Evolutionary conservation across 2,113 vertebrate genomes (phyloP), one percentile per base, ranked within the genome.

Genomic region (Notarius lentiginosus): DNA sequence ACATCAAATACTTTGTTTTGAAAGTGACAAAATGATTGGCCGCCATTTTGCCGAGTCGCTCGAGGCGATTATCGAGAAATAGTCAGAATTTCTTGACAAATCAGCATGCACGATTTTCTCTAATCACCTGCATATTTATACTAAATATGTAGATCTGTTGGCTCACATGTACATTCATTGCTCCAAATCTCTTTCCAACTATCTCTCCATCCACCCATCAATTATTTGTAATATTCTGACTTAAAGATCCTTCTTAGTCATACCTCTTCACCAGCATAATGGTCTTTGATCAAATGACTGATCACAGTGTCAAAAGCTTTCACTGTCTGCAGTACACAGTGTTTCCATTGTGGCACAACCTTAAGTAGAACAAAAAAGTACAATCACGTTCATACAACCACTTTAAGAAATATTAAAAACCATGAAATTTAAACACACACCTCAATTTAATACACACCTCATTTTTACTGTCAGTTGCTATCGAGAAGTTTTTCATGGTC

Each of bases 291-390:
- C 66, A 93, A 79, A 76, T 92, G 88, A 61, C 58, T 79, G 30
- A 96, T 90, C 56, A 94, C 91, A 1, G 55, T 65, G 17, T 92
- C 90, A 87, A 96, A 96, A 7, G 93, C 94, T 88, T 82, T 91
- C 66, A 94, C 89, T 0, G 94, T 95, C 87, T 94, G 91, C 70
- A 90, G 84, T 65, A 95, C 88, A 76, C 95, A 96, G 27, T 82
- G 90, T 92, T 82, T 91, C 95, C 95, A 96, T 55, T 92, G 94
- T 86, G 95, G 95, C 17, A 75, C 86, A 81, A 47, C 56, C 79
- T 81, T 81, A 22, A 41, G 49, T n/a, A 41, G 27, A 58, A 77
- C 82, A 83, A 20, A 27, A n/a, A 34, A 12, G 30, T 24, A 9
- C 61, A 56, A 51, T 60, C 20, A 60, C 6, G n/a, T 60, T 82